Percentiles rank a stretch among this genome's conserved stretches.
These are phyloP conservation scores for Euclidia mi DNA, from an alignment of 2,888 invertebrate species.

Conservation along the genomic window DNA sequence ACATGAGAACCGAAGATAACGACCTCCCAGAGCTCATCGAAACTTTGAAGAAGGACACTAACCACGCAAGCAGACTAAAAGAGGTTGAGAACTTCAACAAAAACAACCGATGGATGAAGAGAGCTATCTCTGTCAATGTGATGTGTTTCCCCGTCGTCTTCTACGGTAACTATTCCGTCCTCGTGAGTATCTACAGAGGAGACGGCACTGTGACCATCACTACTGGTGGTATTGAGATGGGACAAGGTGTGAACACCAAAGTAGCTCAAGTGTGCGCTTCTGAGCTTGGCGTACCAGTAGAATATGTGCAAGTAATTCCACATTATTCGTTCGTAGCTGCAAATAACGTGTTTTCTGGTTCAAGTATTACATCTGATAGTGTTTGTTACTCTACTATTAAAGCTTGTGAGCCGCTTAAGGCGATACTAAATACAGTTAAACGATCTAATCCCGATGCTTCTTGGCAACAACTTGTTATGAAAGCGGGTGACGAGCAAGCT, in stretches of 20 bases:
- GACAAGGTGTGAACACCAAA: constrained; percentile 95
- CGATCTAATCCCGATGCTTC: constrained; percentile 79
- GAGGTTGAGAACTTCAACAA: constrained; percentile 90
- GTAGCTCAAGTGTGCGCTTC: constrained; percentile 94
- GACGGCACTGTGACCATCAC: constrained; percentile 93
- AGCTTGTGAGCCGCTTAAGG: constrained; percentile 90
- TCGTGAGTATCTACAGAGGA: constrained; percentile 92
- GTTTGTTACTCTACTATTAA: constrained; percentile 88
- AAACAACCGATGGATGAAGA: constrained; percentile 94
- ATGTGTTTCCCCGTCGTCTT: constrained; percentile 91
- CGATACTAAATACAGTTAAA: constrained; percentile 89
- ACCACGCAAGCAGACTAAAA: constrained; percentile 87
- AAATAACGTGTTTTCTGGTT: constrained; percentile 92
- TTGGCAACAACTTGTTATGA: constrained; percentile 90
- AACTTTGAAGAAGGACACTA: constrained; percentile 84
- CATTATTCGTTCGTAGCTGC: constrained; percentile 89
- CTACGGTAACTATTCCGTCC: constrained; percentile 89
- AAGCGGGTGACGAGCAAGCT: constrained; percentile 87
- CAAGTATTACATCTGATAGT: constrained; percentile 92
- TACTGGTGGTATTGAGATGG: constrained; percentile 93
- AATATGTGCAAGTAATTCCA: constrained; percentile 90
- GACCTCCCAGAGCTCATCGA: constrained; percentile 88
- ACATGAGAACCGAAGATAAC: constrained; percentile 85
- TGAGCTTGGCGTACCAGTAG: constrained; percentile 92
- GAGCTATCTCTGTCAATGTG: constrained; percentile 91